These are phyloP conservation scores for Beris morrisii DNA, from an alignment of 2,888 invertebrate species.

Conservation along the genomic window DNA sequence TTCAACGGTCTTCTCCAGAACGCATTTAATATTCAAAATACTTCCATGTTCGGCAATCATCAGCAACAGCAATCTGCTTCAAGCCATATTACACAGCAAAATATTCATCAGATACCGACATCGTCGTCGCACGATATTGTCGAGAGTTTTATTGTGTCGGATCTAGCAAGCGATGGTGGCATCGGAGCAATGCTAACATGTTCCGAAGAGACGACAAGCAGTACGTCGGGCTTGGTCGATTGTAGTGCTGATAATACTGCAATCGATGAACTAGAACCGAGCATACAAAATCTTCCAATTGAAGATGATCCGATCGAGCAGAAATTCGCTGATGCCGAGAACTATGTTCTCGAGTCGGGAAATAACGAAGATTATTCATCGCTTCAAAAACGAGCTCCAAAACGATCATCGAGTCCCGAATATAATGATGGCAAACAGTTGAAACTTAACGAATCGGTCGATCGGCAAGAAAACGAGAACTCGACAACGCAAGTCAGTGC, in stretches of 20 bases:
- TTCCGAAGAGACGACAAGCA: conserved; percentile 46
- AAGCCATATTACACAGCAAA: neutral
- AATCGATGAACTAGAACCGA: conserved; percentile 45
- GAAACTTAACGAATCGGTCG: conserved; percentile 10
- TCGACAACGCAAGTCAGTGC: conserved; percentile 7
- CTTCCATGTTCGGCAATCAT: neutral
- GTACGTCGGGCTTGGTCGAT: conserved; percentile 53
- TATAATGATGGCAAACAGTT: conserved; percentile 18
- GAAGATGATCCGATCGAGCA: conserved; percentile 65
- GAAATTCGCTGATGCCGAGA: conserved; percentile 77
- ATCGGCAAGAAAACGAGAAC: conserved; percentile 9
- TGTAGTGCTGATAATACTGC: conserved; percentile 40
- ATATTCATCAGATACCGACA: conserved; percentile 18
- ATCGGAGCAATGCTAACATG: conserved; percentile 41
- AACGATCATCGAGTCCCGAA: conserved; percentile 19
- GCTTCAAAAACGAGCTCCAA: conserved; percentile 14
- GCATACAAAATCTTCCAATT: conserved; percentile 52
- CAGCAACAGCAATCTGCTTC: neutral
- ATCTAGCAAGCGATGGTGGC: conserved; percentile 52
- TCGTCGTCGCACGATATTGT: conserved; percentile 35
- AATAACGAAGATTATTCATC: conserved; percentile 7
- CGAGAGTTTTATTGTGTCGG: conserved; percentile 40
- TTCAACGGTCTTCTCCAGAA: conserved; percentile 41
- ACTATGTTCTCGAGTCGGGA: conserved; percentile 70
- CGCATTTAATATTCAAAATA: conserved; percentile 36